Base-by-base conservation (phyloP, 2,888 invertebrate species). In the Oxycera nigricornis region DNA sequence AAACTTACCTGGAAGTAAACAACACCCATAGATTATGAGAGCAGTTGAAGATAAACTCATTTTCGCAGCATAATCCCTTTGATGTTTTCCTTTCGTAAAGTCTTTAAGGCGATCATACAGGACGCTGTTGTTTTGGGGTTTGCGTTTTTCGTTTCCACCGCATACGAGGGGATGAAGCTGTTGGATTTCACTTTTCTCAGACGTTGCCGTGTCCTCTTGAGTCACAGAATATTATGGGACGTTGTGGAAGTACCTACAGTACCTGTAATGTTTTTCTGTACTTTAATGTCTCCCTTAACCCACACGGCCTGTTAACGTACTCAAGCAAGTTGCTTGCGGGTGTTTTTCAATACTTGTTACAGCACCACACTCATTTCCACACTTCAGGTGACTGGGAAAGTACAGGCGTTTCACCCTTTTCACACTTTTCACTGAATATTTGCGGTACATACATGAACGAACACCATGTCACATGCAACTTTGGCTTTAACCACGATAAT, bases 1-100 rank as follows among this genome's bases (percentile, higher is more conserved):
- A 30, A 30, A 78, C 79, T 80, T 78, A 80, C 79, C 79, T 78
- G 78, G 78, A 77, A 79, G 68, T 77, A 80, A 77, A 78, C 79
- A 78, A 76, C 77, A 78, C 79, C 84, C 80, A 79, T 26, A 65
- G 79, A 84, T 80, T 79, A 84, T 80, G 79, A 79, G 78, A 75
- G 79, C 80, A 79, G 81, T 81, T 81, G 82, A 82, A 79, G 81
- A 79, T 79, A 82, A 81, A 82, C 82, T 83, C 84, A 84, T 84
- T 81, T 83, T 84, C 81, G 80, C 79, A 81, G 81, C 83, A 83
- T 83, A 82, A 83, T 84, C 82, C 79, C 76, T 77, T 78, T 79
- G 77, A 77, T 78, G 77, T 77, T 75, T 74, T 68, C 75, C 72
- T 73, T 62, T 61, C 74, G 50, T 73, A 50, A 73, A 62, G 67